Conservation (phyloP, 2,113 vertebrate species). For the Grammomys dolichurus region DNA sequence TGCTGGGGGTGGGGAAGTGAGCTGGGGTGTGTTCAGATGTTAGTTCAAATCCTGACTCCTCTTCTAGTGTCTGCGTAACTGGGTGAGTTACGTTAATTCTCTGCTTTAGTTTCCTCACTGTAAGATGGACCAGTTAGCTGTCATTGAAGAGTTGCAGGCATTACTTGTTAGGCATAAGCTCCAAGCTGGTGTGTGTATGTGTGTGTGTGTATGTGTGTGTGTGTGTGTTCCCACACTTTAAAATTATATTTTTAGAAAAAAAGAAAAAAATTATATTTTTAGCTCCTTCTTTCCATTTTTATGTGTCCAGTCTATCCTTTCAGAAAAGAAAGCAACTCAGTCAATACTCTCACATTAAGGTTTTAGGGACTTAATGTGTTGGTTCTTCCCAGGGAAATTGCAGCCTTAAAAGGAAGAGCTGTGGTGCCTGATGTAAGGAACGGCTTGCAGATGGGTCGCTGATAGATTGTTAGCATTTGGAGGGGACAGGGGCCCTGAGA, state of each 20-base stretch:
- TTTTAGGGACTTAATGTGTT: constrained; percentile 27
- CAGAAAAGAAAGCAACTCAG: constrained; percentile 30
- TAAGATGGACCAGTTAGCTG: background rate
- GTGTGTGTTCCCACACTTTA: background rate
- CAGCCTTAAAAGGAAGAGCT: background rate
- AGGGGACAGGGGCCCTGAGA: background rate
- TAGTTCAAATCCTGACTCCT: background rate
- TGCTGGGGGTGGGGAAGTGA: background rate
- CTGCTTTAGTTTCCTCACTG: background rate
- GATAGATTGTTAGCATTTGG: background rate
- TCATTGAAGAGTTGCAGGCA: background rate
- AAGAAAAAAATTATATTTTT: background rate
- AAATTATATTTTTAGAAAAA: background rate
- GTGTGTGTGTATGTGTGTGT: background rate
- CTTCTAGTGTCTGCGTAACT: background rate
- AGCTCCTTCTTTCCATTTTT: constrained; percentile 17
- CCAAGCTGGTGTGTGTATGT: background rate
- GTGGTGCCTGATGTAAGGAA: constrained; percentile 25
- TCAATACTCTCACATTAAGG: constrained; percentile 43
- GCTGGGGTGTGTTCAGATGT: background rate
- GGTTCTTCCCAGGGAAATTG: constrained; percentile 11
- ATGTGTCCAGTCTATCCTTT: background rate
- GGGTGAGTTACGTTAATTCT: background rate
- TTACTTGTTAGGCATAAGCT: constrained; percentile 5
- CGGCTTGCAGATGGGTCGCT: background rate